These are phyloP conservation scores for pig (Sus scrofa) DNA, from an alignment of 2,113 vertebrate genomes.

Conservation along the genomic window DNA sequence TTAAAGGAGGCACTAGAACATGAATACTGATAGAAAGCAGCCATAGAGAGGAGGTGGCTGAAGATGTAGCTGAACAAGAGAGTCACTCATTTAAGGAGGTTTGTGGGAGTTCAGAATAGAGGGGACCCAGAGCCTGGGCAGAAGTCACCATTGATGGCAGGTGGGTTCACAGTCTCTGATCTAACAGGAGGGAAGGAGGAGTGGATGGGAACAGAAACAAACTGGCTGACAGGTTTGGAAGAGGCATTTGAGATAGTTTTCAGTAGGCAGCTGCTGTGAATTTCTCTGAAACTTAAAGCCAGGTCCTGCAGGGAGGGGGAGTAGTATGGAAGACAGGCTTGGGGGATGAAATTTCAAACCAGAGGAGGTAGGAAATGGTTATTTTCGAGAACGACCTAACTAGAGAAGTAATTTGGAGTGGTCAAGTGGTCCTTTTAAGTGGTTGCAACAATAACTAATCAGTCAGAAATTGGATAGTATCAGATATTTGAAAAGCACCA, in stretches of 20 bases:
- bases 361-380: neutral
- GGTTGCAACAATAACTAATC: neutral
- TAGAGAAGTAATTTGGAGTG: neutral
- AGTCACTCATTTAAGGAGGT: neutral
- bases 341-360: neutral
- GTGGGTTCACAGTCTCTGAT: rapidly evolving
- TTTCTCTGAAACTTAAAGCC: neutral
- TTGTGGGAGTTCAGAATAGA: rapidly evolving
- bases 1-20: neutral
- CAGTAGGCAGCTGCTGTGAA: neutral
- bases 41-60: neutral
- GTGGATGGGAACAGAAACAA: neutral
- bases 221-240: neutral
- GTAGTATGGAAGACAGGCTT: neutral
- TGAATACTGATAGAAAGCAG: neutral
- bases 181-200: neutral
- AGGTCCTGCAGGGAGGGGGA: neutral
- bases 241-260: neutral
- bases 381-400: conserved; percentile 18
- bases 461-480: neutral
- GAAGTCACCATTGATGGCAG: neutral
- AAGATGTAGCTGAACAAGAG: neutral
- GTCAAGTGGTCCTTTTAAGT: neutral
- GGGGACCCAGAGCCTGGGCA: neutral
- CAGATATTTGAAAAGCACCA: neutral